Evolutionary conservation across 2,113 vertebrate genomes (phyloP).

Genomic region (Toxostoma redivivum): DNA sequence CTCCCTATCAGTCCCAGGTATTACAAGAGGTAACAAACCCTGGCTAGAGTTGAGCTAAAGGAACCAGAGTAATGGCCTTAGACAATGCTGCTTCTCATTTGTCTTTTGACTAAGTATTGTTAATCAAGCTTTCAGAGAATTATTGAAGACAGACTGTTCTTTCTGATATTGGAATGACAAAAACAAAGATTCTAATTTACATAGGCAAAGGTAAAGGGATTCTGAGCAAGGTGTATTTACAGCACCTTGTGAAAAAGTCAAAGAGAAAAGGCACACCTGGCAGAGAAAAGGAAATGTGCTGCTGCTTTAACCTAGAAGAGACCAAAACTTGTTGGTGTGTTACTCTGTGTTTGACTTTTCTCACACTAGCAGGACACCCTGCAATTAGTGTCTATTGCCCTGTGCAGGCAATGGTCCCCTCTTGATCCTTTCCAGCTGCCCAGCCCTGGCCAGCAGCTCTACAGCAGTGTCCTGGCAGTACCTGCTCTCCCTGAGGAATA

Average conservation of each 20-base stretch:
- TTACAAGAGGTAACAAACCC: not conserved
- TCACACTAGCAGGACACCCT: not conserved
- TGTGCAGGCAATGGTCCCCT: fast-evolving
- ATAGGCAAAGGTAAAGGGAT: not conserved
- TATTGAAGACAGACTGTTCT: not conserved
- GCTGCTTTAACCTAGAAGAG: not conserved
- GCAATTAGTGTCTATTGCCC: not conserved
- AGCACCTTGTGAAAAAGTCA: not conserved
- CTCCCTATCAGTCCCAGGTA: not conserved
- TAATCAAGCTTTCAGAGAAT: not conserved
- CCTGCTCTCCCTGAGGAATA: not conserved
- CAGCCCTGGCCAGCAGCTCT: not conserved
- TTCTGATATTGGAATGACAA: not conserved
- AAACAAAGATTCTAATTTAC: not conserved
- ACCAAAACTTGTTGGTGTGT: not conserved
- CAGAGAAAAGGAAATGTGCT: not conserved
- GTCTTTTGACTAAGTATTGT: not conserved
- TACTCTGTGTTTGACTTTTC: not conserved
- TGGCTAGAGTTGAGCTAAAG: not conserved
- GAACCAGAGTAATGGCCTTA: not conserved
- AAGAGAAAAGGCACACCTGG: not conserved
- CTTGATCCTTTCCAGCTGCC: not conserved
- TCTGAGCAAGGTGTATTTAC: not conserved
- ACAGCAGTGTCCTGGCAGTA: not conserved
- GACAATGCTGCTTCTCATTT: not conserved